Conservation (phyloP, 1,140 invertebrate species). For the Idris sp. region DNA sequence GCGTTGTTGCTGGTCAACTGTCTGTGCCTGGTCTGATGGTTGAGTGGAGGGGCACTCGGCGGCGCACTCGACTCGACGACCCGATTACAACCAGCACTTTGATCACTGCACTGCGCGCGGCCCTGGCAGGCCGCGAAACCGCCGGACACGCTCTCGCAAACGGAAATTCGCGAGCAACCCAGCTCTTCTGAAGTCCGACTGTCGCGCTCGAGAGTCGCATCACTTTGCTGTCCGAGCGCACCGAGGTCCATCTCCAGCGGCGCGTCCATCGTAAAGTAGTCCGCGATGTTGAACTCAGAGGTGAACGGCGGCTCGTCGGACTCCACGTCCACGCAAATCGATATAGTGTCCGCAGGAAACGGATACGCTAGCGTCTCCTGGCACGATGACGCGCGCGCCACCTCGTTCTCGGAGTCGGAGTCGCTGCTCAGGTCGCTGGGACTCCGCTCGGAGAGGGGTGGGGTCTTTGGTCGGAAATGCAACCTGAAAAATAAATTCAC, state of each 20-base stretch:
- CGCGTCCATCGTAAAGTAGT: conserved; percentile 72
- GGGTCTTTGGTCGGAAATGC: conserved; percentile 87
- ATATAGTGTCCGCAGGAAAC: conserved; percentile 75
- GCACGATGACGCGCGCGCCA: conserved; percentile 40
- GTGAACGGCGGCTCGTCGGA: conserved; percentile 73
- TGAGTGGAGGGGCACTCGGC: conserved; percentile 50
- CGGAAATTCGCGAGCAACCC: conserved; percentile 72
- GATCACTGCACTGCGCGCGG: conserved; percentile 71
- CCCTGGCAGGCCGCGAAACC: conserved; percentile 66
- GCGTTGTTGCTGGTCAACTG: conserved; percentile 73
- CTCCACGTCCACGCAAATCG: conserved; percentile 76
- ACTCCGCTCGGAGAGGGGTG: conserved; percentile 76
- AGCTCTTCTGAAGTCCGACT: conserved; percentile 70
- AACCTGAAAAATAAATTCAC: no score
- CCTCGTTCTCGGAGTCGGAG: conserved; percentile 69
- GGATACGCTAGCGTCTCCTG: conserved; percentile 69
- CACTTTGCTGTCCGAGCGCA: conserved; percentile 27
- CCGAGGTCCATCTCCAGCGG: conserved; percentile 70
- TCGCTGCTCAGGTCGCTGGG: no score
- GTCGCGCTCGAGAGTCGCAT: conserved; percentile 50
- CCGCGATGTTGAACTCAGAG: conserved; percentile 76
- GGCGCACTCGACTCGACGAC: conserved; percentile 63
- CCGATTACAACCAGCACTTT: conserved; percentile 68
- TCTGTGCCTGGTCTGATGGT: conserved; percentile 65
- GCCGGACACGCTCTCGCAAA: conserved; percentile 64